Evolutionary conservation across 2,888 invertebrate species (phyloP), one percentile per base, ranked within the genome.

Genomic region (Drosophila percnosoma): DNA sequence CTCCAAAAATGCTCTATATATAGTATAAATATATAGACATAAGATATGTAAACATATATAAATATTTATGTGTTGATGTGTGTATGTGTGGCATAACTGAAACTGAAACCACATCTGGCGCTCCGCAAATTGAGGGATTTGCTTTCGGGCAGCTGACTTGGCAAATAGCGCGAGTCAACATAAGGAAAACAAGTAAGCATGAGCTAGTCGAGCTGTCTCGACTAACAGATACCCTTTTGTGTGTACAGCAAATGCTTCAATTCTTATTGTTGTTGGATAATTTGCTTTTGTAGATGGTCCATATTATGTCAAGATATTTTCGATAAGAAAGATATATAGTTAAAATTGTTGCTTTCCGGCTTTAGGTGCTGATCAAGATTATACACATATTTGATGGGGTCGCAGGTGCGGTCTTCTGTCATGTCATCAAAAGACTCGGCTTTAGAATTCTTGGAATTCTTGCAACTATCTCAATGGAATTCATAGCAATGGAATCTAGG

Each of bases 51-150:
- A 15, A 33, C 42, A 27, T 38, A 36, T 7, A 24, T 24, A 13
- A 2, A 6, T 13, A 3, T n/a, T 11, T 11, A 5, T 8, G 18
- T 40, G 11, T 18, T 2, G n/a, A 10, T 40, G 10, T 3, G 18
- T 21, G 21, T 21, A 11, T 42, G 11, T 40, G 18, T 40, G 40
- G 34, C 38, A 40, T 10, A 53, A 67, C 57, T 79, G 80, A 80
- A 80, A 76, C 64, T 57, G 62, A 75, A 69, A 80, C 76, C 77
- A 57, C 10, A 76, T 69, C 61, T 69, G 76, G 76, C 80, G 80
- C 76, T 75, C 18, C 42, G 49, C 57, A 64, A 58, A 21, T 68
- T 75, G 69, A 69, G 70, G 76, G 58, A 75, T 60, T 65, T 60
- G 54, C 15, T 54, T 62, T 60, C 49, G 2, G 8, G 45, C 24